Conservation (phyloP, 1,140 invertebrate genomes). For the Ooceraea biroi region DNA sequence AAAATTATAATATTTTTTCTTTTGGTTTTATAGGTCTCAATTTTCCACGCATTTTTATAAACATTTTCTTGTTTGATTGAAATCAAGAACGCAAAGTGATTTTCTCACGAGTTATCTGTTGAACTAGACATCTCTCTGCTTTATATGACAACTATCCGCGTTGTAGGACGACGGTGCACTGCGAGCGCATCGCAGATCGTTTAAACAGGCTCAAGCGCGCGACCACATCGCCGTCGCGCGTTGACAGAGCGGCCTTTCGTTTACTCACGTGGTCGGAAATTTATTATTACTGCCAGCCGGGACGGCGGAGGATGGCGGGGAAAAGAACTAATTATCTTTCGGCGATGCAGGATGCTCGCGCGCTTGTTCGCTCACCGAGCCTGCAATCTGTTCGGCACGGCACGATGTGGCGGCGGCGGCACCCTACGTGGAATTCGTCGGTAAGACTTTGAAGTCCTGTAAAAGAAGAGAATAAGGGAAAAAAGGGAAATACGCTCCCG, state of each 20-base stretch:
- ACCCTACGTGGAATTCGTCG: conserved; percentile 57
- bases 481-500: conserved; percentile 25
- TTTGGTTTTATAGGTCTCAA: too few species aligned
- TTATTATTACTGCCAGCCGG: conserved; percentile 66
- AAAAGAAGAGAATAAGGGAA: neutral
- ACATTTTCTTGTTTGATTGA: neutral
- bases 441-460: conserved; percentile 51
- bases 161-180: neutral
- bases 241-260: conserved; percentile 69
- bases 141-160: neutral
- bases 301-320: neutral
- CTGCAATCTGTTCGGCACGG: conserved; percentile 22
- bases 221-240: conserved; percentile 54
- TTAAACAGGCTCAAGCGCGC: conserved; percentile 62
- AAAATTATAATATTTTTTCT: too few species aligned
- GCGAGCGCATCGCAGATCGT: conserved; percentile 51
- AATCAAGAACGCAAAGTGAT: neutral
- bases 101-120: neutral
- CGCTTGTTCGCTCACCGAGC: conserved; percentile 17
- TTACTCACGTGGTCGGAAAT: conserved; percentile 71
- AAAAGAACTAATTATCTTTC: conserved; percentile 68
- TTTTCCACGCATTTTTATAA: too few species aligned
- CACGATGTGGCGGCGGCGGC: too few species aligned
- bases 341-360: conserved; percentile 51
- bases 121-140: too few species aligned